phyloP scores from a whole-genome alignment of 37 sponge, comb jelly and placozoan genomes.

The Hexactinellida sp. region DNA sequence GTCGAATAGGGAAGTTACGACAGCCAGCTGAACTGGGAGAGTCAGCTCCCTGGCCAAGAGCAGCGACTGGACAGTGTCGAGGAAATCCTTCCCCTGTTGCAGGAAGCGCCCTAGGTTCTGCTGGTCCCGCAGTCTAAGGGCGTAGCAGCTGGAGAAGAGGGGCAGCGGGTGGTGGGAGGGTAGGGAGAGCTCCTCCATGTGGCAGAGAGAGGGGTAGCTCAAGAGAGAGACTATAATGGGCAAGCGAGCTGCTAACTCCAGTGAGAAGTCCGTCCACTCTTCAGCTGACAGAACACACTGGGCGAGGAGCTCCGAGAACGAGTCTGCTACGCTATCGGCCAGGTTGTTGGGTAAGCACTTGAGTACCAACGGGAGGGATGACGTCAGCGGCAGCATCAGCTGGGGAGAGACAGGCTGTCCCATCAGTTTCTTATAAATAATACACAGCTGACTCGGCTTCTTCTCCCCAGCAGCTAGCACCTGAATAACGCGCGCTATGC shows the following conservation, averaged over 20 bases:
- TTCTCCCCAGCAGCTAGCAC: not conserved
- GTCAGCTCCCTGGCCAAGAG: not conserved
- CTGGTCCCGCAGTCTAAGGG: not conserved
- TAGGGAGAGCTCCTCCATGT: not conserved
- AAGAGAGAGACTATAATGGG: not conserved
- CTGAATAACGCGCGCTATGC: not conserved
- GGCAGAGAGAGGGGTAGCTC: not conserved
- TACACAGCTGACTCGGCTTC: not conserved
- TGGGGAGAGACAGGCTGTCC: not conserved
- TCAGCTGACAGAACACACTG: not conserved
- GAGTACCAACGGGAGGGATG: not conserved
- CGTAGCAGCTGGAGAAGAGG: not conserved
- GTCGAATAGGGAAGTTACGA: not conserved
- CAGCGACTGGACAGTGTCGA: not conserved
- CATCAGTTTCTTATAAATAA: not conserved
- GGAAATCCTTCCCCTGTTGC: not conserved
- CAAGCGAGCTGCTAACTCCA: not conserved
- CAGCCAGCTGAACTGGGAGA: not conserved
- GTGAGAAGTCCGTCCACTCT: not conserved
- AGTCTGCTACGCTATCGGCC: not conserved
- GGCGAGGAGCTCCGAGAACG: not conserved
- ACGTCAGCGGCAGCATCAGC: not conserved
- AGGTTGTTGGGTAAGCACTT: not conserved
- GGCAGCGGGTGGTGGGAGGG: not conserved
- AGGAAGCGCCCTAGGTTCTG: not conserved